A percentile compares a stretch with the other conserved stretches of the same genome.
These are phyloP conservation scores for Mesodorylaimus sp. DNA, from an alignment of 2,888 invertebrate species.

Conservation along the genomic window DNA sequence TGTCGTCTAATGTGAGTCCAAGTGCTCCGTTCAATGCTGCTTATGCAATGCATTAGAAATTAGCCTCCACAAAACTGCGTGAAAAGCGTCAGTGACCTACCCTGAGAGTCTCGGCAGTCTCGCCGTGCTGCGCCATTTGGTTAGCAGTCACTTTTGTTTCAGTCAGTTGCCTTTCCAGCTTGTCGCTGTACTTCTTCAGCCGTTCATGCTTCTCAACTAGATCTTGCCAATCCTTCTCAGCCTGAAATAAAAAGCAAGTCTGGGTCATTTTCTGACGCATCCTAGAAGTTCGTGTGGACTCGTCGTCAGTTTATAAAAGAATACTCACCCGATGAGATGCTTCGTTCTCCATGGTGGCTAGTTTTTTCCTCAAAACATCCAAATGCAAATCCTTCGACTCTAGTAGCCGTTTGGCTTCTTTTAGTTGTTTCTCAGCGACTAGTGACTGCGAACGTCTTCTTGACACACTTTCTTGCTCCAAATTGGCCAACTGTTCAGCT, in stretches of 20 bases:
- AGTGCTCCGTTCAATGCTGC: too few relatives aligned
- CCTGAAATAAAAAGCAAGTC: slow-evolving; percentile 26
- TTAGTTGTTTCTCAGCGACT: slow-evolving; percentile 65
- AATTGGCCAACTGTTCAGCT: slow-evolving; percentile 59
- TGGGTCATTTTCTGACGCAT: not conserved
- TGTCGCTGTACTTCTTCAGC: slow-evolving; percentile 60
- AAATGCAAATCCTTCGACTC: slow-evolving; percentile 76
- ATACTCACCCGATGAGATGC: not conserved
- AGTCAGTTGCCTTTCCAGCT: slow-evolving; percentile 54
- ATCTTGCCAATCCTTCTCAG: slow-evolving; percentile 3
- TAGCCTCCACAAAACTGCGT: too few relatives aligned
- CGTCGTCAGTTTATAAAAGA: too few relatives aligned
- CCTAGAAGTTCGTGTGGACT: too few relatives aligned
- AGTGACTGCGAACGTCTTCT: slow-evolving; percentile 73
- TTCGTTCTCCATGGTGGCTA: slow-evolving; percentile 51
- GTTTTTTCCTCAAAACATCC: slow-evolving; percentile 66
- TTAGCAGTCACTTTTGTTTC: slow-evolving; percentile 62
- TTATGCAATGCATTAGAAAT: too few relatives aligned
- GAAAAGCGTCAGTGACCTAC: not conserved
- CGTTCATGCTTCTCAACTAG: slow-evolving; percentile 48
- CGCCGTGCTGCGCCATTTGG: slow-evolving; percentile 49
- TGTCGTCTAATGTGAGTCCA: too few relatives aligned
- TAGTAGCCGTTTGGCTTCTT: slow-evolving; percentile 67
- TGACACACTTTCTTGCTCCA: slow-evolving; percentile 61
- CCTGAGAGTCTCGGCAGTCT: not conserved